These are phyloP conservation scores for Cricetomys ansorgei DNA, from an alignment of 2,113 vertebrate genomes.

Conservation along the genomic window DNA sequence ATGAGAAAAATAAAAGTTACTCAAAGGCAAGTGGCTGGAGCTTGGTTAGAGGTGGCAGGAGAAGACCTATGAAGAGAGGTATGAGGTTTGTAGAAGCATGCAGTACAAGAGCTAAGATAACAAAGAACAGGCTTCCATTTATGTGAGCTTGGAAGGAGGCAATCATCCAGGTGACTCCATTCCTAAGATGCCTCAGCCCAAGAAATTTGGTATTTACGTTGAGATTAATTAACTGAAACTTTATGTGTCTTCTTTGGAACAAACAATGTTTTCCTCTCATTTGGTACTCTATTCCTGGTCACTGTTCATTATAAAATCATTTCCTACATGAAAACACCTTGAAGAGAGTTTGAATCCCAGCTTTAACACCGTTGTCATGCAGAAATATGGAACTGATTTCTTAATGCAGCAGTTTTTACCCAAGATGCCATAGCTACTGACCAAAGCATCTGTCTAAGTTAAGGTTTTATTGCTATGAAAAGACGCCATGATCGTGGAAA, in stretches of 20 bases:
- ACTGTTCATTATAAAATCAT: neutral
- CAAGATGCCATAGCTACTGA: neutral
- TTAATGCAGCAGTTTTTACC: neutral
- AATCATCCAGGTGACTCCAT: no score
- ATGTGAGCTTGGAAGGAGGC: neutral
- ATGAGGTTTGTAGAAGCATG: neutral
- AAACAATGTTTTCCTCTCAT: neutral
- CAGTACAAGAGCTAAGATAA: neutral
- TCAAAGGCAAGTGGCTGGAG: neutral
- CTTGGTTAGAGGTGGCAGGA: neutral
- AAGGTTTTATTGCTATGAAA: no score
- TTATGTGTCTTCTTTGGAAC: constrained; percentile 39
- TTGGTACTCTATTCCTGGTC: neutral
- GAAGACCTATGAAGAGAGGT: neutral
- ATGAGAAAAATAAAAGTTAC: neutral
- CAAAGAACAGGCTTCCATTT: neutral
- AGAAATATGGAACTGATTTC: neutral
- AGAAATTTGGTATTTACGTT: neutral
- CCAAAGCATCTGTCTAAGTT: no score
- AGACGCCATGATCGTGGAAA: no score
- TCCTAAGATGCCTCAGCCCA: neutral
- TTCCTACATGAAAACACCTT: neutral
- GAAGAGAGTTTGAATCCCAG: neutral
- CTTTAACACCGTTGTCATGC: neutral
- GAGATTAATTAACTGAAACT: constrained; percentile 41